Evolutionary conservation across 2,888 invertebrate species (phyloP).

Genomic region (Tupiocoris notatus): DNA sequence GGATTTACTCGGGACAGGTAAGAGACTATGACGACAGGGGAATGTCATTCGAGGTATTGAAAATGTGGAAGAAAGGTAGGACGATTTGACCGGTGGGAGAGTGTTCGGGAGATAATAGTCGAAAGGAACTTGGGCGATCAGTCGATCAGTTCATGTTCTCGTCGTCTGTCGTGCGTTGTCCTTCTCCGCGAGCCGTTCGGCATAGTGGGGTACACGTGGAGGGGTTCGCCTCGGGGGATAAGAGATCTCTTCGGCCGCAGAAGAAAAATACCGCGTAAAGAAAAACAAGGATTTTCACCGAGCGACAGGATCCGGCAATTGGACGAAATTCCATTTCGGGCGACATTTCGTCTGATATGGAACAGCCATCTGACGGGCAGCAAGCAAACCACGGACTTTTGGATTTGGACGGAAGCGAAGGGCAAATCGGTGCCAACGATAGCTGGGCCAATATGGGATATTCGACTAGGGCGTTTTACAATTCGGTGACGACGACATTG

Average conservation of each 20-base stretch:
- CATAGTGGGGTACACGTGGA: background rate
- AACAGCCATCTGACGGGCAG: conserved; percentile 13
- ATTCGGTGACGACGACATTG: conserved; percentile 26
- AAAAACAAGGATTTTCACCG: too few relatives aligned
- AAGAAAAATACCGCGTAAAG: background rate
- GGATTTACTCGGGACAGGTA: too few relatives aligned
- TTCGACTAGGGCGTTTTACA: conserved; percentile 32
- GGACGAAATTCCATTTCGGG: background rate
- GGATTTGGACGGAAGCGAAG: conserved; percentile 12
- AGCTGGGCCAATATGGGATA: conserved; percentile 32
- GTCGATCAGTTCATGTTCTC: background rate
- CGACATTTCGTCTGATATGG: conserved; percentile 6
- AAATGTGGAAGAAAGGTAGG: background rate
- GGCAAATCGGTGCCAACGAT: background rate
- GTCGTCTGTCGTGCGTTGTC: background rate
- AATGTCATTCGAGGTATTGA: too few relatives aligned
- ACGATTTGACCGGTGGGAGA: background rate
- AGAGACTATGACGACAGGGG: too few relatives aligned
- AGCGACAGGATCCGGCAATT: too few relatives aligned
- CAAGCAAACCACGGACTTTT: background rate
- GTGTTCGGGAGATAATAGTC: background rate
- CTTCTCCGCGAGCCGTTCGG: background rate
- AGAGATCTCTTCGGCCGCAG: background rate
- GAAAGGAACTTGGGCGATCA: background rate
- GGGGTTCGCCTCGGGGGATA: too few relatives aligned